phyloP scores from a whole-genome alignment of 2,797 vertebrate genomes.

The Lepus oiostolus region DNA sequence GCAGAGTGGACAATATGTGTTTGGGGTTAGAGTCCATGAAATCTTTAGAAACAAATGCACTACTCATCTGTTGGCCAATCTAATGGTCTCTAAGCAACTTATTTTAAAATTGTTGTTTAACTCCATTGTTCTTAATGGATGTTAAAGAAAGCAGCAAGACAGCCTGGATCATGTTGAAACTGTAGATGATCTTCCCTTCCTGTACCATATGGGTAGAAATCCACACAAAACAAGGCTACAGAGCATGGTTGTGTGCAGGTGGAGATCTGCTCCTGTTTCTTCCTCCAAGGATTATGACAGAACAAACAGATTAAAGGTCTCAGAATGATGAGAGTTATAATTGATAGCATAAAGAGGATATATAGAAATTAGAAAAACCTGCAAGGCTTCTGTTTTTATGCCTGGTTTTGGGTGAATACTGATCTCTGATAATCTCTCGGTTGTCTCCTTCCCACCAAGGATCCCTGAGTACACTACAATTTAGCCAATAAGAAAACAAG shows the following conservation, averaged over 20 bases:
- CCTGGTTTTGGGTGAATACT: background rate
- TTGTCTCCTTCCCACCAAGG: background rate
- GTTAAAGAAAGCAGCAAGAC: background rate
- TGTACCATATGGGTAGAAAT: no score
- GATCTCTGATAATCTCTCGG: background rate
- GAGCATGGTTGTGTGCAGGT: background rate
- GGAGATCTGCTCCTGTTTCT: background rate
- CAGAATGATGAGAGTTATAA: background rate
- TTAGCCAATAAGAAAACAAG: background rate
- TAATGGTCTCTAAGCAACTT: background rate
- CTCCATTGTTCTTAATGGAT: background rate
- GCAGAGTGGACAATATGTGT: background rate
- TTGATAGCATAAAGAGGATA: background rate
- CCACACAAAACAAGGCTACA: background rate
- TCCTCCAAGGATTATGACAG: background rate
- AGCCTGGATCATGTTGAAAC: background rate
- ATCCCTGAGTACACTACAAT: background rate
- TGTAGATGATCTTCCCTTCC: background rate
- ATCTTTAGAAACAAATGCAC: background rate
- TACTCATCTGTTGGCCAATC: background rate
- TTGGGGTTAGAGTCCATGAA: background rate
- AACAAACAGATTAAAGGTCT: background rate
- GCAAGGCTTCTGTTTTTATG: background rate
- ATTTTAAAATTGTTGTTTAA: constrained; percentile 14
- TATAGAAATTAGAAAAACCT: background rate